These are phyloP conservation scores for Linnaemya vulpina DNA, from an alignment of 2,888 invertebrate genomes.

Conservation along the genomic window DNA sequence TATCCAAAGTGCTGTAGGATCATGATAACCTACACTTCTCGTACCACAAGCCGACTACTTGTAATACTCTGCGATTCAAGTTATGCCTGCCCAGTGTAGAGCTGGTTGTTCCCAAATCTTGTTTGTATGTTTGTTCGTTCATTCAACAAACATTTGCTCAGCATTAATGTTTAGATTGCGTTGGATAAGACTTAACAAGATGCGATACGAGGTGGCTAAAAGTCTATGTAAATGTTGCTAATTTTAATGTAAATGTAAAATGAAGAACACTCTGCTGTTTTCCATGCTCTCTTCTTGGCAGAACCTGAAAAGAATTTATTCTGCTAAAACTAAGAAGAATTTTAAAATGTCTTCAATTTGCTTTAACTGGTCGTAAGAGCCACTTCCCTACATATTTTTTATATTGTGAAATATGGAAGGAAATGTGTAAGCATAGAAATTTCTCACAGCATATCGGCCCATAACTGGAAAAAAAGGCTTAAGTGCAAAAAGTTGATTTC, in stretches of 20 bases:
- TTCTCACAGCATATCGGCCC: too few species aligned
- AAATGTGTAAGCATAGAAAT: too few species aligned
- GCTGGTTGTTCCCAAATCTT: conserved; percentile 22
- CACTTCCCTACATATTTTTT: too few species aligned
- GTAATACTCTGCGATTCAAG: background rate
- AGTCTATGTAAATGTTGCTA: conserved; percentile 69
- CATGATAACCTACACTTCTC: conserved; percentile 54
- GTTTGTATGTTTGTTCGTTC: background rate
- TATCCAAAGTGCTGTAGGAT: conserved; percentile 66
- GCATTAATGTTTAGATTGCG: conserved; percentile 68
- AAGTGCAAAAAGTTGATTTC: too few species aligned
- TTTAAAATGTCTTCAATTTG: too few species aligned
- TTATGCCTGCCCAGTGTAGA: conserved; percentile 21
- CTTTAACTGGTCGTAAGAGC: too few species aligned
- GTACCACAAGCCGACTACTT: background rate
- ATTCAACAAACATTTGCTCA: conserved; percentile 45
- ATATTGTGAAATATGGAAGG: too few species aligned
- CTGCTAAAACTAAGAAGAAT: background rate
- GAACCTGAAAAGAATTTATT: conserved; percentile 31
- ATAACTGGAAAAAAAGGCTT: too few species aligned
- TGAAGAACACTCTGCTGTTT: conserved; percentile 39
- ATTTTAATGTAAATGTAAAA: conserved; percentile 70
- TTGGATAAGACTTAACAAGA: conserved; percentile 67
- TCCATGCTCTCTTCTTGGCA: conserved; percentile 27
- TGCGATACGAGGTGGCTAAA: conserved; percentile 66